Conservation (phyloP, 1,140 invertebrate species). For the Cyclargus thomasi region DNA sequence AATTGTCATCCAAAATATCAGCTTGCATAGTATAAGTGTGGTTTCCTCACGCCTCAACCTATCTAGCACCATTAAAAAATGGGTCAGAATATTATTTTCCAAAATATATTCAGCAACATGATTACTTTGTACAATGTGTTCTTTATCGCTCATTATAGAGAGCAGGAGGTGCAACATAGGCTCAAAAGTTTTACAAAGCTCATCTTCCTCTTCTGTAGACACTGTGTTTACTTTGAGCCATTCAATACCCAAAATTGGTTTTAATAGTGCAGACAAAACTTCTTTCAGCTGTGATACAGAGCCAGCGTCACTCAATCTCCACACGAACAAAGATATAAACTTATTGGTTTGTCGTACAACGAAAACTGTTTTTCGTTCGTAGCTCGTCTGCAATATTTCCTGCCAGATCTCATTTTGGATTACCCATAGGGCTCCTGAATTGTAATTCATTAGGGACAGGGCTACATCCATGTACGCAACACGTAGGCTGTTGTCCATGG, state of each 20-base stretch:
- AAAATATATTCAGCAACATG: constrained; percentile 38
- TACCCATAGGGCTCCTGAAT: constrained; percentile 52
- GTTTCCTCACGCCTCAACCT: constrained; percentile 45
- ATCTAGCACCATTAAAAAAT: constrained; percentile 41
- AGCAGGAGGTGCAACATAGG: constrained; percentile 53
- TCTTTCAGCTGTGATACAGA: constrained; percentile 40
- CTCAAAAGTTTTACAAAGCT: constrained; percentile 42
- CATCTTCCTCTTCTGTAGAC: constrained; percentile 49
- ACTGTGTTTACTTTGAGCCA: constrained; percentile 40
- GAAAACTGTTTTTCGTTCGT: constrained; percentile 56
- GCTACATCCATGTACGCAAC: constrained; percentile 60
- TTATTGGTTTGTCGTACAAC: constrained; percentile 56
- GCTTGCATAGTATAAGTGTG: constrained; percentile 35
- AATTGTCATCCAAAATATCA: constrained; percentile 46
- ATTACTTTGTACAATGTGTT: constrained; percentile 35
- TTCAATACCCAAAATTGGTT: constrained; percentile 42
- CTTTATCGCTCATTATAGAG: constrained; percentile 36
- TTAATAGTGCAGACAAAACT: constrained; percentile 40
- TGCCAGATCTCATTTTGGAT: constrained; percentile 50
- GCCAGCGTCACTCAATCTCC: constrained; percentile 49
- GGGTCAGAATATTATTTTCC: constrained; percentile 38
- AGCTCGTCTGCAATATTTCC: constrained; percentile 48
- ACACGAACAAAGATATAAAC: constrained; percentile 51
- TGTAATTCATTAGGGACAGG: constrained; percentile 44
- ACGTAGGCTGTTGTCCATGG: constrained; percentile 45